These are phyloP conservation scores for Hipposideros armiger DNA, from an alignment of 2,113 vertebrate genomes.

Conservation along the genomic window DNA sequence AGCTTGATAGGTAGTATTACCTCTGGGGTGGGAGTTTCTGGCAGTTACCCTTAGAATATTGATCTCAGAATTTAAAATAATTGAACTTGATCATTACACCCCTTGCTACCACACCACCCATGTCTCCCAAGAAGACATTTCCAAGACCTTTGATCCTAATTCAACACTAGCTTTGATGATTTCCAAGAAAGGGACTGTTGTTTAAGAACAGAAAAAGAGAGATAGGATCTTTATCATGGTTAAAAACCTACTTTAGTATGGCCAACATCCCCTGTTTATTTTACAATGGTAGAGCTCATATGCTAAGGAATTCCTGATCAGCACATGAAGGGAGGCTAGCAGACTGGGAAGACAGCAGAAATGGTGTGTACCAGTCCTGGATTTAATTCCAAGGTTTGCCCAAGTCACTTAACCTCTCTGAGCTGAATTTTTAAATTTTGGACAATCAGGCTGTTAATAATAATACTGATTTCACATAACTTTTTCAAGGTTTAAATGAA, in stretches of 20 bases:
- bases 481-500: not conserved
- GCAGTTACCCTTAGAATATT: conserved; percentile 7
- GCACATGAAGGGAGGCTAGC: conserved; percentile 14
- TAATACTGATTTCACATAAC: not conserved
- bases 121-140: conserved; percentile 61
- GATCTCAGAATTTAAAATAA: conserved; percentile 65
- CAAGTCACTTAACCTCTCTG: not conserved
- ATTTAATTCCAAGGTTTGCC: not conserved
- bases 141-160: conserved; percentile 70
- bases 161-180: conserved; percentile 75
- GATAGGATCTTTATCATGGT: conserved; percentile 56
- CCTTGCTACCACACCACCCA: not conserved
- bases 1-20: conserved; percentile 54
- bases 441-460: conserved; percentile 15
- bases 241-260: conserved; percentile 81
- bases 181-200: conserved; percentile 82
- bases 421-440: not conserved
- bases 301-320: conserved; percentile 85
- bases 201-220: conserved; percentile 75
- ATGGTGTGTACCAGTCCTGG: not conserved
- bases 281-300: conserved; percentile 80
- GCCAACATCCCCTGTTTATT: conserved; percentile 83
- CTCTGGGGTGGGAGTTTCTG: conserved; percentile 1
- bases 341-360: not conserved
- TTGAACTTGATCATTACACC: conserved; percentile 44